phyloP scores from a whole-genome alignment of 2,797 vertebrate species.

The Urosaurus nigricauda region DNA sequence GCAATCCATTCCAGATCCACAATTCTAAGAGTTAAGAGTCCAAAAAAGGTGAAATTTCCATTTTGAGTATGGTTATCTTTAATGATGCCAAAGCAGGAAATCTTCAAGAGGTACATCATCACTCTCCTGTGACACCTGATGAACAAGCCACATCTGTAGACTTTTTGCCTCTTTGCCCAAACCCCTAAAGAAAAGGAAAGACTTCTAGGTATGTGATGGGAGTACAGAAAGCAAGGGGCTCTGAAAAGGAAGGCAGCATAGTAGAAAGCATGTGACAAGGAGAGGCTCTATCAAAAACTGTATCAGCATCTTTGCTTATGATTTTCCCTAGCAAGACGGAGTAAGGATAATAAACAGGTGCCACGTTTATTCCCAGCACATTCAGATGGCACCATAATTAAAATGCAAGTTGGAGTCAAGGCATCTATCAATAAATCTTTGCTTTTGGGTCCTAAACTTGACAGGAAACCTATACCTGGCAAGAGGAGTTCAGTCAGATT shows the following conservation, averaged over 20 bases:
- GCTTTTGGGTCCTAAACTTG: conserved; percentile 74
- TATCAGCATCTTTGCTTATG: rapidly evolving
- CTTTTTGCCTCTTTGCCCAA: background rate
- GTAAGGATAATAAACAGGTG: conserved; percentile 44
- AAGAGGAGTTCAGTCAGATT: conserved; percentile 45
- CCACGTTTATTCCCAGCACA: conserved; percentile 25
- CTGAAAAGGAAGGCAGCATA: background rate
- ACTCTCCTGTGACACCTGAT: background rate
- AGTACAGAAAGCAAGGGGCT: background rate
- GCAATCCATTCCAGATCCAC: too few species aligned
- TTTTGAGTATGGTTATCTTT: background rate
- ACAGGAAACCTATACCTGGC: conserved; percentile 77
- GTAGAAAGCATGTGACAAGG: background rate
- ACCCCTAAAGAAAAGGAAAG: background rate
- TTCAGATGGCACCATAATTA: conserved; percentile 59
- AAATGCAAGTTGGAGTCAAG: conserved; percentile 70
- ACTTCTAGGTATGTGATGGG: background rate
- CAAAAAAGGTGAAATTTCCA: too few species aligned
- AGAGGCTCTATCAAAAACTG: background rate
- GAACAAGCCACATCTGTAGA: background rate
- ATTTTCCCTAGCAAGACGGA: background rate
- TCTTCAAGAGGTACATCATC: background rate
- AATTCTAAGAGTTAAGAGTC: too few species aligned
- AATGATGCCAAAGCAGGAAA: background rate
- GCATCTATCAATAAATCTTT: conserved; percentile 77